Evolutionary conservation across 2,113 vertebrate genomes (phyloP), one percentile per base, ranked within the genome.

Genomic region (Vicugna pacos): DNA sequence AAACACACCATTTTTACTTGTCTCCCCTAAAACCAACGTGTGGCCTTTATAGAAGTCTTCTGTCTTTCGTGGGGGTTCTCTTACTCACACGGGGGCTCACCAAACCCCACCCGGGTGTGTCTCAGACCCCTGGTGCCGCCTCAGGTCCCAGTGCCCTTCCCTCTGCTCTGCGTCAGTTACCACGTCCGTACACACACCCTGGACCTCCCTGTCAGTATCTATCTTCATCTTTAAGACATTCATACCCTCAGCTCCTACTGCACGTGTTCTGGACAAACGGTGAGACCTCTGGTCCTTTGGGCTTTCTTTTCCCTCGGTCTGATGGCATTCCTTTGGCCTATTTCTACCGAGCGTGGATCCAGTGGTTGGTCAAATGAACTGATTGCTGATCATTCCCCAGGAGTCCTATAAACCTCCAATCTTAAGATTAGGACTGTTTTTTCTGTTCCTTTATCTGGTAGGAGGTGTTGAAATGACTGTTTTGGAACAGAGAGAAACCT

Each of bases 111-210:
- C 15, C n/a, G 38, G 52, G 50, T 35, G 26, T 72, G 22, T 54
- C 22, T n/a, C 38, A 46, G 46, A 8, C 6, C 24, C 32, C 20
- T n/a, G 73, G 13, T 1, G 2, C 48, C 22, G 35, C 70, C n/a
- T 58, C 13, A n/a, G 48, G 56, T 32, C 67, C 26, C 17, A 8
- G 50, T 24, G 32, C 2, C 15, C 50, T 11, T 22, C 9, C 30
- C 35, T 24, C 32, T 58, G 19, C 28, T 58, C 58, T n/a, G 30
- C 5, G 15, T 22, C 48, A 0, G 0, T 52, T 56, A 6, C 46
- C 6, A 0, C 3, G 6, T 65, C 58, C 19, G 24, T 7, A 9
- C 0, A 24, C 4, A 14, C 6, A 35, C 14, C 12, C 1, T 7
- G 22, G 19, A 15, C 65, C 42, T 75, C 17, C 0, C 46, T 46